Base-by-base conservation (phyloP, 2,888 invertebrate species). In the Abrostola triplasia region DNA sequence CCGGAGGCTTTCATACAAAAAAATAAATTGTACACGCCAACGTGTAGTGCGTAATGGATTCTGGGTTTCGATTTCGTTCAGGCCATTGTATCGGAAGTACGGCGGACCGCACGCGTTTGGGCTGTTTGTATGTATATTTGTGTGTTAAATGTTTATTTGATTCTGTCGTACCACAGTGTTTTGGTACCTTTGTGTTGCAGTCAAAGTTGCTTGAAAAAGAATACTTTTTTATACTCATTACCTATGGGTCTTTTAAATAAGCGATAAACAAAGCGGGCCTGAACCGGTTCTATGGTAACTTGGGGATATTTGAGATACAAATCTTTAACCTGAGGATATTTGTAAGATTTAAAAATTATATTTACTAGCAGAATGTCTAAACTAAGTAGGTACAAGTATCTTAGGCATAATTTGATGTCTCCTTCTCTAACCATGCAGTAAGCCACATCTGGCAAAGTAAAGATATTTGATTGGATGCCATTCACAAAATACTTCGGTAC, bases 1-100 rank as follows among this genome's bases (percentile, higher is more conserved):
- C 85, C 73, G 87, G 84, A 88, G 89, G 89, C 86, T 91, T 92
- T 90, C 92, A 91, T 92, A 91, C 89, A 90, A 89, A 93, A 92
- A 91, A 90, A 88, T 90, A 89, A 90, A 92, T 90, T 90, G 90
- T 90, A 90, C 87, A 86, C 86, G 86, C 84, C 83, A 85, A 86
- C 86, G 87, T 85, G 84, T 85, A 84, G 87, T 85, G 83, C 86
- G 90, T 92, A 92, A 93, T 94, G 92, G 92, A 90, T 91, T 89
- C 82, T 80, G 85, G 84, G 84, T 86, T 90, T 88, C 89, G 87
- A 88, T 90, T 89, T 87, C 88, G 81, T 76, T 79, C 79, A 73
- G 78, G 81, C 80, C 73, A 83, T 86, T 84, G 80, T 86, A 84
- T 84, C 73, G 82, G 61, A 76, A 76, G 78, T 54, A 62, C 52